These are phyloP conservation scores for Remorina albescens DNA, from an alignment of 2,797 vertebrate species.

Conservation along the genomic window DNA sequence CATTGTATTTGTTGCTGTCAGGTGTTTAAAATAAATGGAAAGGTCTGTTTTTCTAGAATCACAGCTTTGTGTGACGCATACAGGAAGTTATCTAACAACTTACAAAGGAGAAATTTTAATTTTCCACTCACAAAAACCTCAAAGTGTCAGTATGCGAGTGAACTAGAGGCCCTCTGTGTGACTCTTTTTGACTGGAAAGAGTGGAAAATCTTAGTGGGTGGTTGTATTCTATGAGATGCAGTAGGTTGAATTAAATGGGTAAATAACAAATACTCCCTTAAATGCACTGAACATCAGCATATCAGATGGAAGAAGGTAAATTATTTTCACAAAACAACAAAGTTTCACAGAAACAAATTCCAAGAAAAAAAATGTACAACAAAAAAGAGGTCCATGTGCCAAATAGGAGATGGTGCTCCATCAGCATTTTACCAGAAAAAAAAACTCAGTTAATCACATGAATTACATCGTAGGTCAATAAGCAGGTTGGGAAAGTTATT, in stretches of 20 bases:
- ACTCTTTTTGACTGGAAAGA: background rate
- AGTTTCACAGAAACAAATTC: background rate
- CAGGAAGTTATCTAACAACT: conserved; percentile 7
- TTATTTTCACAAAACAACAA: too few relatives aligned
- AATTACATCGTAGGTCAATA: too few relatives aligned
- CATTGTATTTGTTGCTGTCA: background rate
- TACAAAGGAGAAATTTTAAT: background rate
- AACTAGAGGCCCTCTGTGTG: background rate
- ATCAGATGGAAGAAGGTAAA: background rate
- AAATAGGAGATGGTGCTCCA: too few relatives aligned
- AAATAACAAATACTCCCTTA: background rate
- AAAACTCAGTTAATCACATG: background rate
- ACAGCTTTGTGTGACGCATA: background rate
- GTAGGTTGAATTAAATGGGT: background rate
- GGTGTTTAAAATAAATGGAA: background rate
- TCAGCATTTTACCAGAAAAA: too few relatives aligned
- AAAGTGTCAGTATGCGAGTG: conserved; percentile 29
- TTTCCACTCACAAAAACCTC: conserved; percentile 18
- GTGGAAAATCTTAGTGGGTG: too few relatives aligned
- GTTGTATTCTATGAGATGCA: too few relatives aligned
- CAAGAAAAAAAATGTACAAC: too few relatives aligned
- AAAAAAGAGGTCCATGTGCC: background rate
- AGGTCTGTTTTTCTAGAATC: background rate
- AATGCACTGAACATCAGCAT: background rate
- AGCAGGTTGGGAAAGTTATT: too few relatives aligned